Evolutionary conservation across 2,797 vertebrate genomes (phyloP).

Genomic region (Acipenser ruthenus): DNA sequence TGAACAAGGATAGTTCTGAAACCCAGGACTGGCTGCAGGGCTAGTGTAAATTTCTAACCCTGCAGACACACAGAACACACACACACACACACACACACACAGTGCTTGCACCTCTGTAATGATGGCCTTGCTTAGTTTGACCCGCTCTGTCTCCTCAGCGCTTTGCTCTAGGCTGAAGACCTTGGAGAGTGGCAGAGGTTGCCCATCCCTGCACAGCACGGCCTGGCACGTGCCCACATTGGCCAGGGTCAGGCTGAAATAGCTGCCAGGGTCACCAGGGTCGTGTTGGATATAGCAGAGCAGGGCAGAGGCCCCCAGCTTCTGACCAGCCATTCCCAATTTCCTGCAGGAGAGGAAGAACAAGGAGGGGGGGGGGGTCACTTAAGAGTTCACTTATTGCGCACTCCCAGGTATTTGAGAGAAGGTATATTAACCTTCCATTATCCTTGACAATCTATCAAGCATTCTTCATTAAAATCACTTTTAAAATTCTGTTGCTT

Average conservation of each 20-base stretch:
- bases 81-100: not conserved
- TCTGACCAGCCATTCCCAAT: slow-evolving; percentile 91
- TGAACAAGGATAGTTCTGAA: no score
- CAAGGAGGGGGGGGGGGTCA: not conserved
- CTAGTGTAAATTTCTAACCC: no score
- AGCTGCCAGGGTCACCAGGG: slow-evolving; percentile 61
- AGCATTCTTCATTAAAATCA: no score
- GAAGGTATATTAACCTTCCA: no score
- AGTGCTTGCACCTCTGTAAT: slow-evolving; percentile 79
- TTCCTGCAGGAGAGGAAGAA: slow-evolving; percentile 61
- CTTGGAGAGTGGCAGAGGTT: slow-evolving; percentile 77
- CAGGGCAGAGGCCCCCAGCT: slow-evolving; percentile 86
- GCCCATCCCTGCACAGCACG: slow-evolving; percentile 76
- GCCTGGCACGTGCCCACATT: slow-evolving; percentile 92
- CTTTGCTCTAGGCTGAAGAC: slow-evolving; percentile 85
- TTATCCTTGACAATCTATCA: no score
- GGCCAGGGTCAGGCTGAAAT: slow-evolving; percentile 80
- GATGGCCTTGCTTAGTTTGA: slow-evolving; percentile 88
- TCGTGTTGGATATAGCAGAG: slow-evolving; percentile 86
- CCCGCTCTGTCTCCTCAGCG: slow-evolving; percentile 76
- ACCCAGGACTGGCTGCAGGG: no score
- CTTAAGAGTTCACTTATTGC: not conserved
- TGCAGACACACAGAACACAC: not conserved
- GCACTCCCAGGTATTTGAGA: no score
- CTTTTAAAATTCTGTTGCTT: no score